A percentile compares a stretch with the other conserved stretches of the same genome.
Conservation (phyloP, 2,113 vertebrate genomes). For the Raja brachyura region DNA sequence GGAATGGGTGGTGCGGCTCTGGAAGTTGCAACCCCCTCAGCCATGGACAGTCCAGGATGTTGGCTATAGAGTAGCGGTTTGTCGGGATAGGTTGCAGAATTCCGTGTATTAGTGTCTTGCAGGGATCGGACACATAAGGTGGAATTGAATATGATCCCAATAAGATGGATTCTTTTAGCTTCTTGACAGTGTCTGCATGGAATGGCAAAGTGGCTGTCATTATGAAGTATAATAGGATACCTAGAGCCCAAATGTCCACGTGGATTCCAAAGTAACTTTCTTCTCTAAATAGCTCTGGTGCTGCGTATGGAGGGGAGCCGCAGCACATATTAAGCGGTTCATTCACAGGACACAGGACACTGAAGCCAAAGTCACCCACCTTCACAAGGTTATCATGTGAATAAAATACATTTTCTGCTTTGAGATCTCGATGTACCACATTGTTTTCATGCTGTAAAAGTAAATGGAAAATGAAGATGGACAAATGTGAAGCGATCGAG, state of each 20-base stretch:
- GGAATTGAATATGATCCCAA: constrained; percentile 56
- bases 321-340: constrained; percentile 57
- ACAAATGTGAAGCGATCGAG: background rate
- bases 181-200: constrained; percentile 48
- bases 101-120: constrained; percentile 54
- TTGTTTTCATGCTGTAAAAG: constrained; percentile 59
- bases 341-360: constrained; percentile 45
- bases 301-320: constrained; percentile 60
- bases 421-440: constrained; percentile 63
- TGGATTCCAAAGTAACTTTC: constrained; percentile 51
- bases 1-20: constrained; percentile 42
- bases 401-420: constrained; percentile 65
- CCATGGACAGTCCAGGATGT: constrained; percentile 53
- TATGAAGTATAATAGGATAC: constrained; percentile 63
- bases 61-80: constrained; percentile 47
- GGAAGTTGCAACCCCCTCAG: constrained; percentile 52
- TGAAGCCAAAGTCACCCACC: constrained; percentile 66
- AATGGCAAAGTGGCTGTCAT: constrained; percentile 58
- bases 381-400: constrained; percentile 57
- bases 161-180: constrained; percentile 53
- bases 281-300: constrained; percentile 55
- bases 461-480: constrained; percentile 34
- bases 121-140: constrained; percentile 46
- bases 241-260: constrained; percentile 61
- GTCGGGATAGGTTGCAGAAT: constrained; percentile 49